Conservation (phyloP, 2,113 vertebrate genomes). For the Brachionichthys hirsutus region DNA sequence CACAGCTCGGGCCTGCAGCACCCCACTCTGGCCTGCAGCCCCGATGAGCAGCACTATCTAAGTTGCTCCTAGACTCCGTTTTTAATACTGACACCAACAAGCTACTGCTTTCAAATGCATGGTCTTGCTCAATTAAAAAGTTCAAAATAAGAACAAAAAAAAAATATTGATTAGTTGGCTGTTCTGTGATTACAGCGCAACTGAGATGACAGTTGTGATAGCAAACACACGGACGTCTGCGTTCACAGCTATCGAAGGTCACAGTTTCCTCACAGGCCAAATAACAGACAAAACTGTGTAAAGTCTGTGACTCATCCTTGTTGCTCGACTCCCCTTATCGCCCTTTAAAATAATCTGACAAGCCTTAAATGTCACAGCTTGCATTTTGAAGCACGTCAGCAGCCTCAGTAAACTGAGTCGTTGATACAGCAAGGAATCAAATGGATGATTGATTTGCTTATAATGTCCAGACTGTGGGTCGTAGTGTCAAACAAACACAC, state of each 20-base stretch:
- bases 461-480: conserved; percentile 17
- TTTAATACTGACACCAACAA: conserved; percentile 22
- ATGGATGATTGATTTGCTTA: conserved; percentile 31
- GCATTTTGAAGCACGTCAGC: conserved; percentile 32
- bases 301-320: conserved; percentile 40
- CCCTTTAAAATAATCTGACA: conserved; percentile 43
- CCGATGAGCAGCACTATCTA: conserved; percentile 51
- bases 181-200: not conserved
- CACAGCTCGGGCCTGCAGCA: conserved; percentile 63
- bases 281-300: conserved; percentile 22
- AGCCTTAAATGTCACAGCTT: conserved; percentile 44
- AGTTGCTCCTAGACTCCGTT: conserved; percentile 48
- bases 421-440: conserved; percentile 29
- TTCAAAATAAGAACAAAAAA: not conserved
- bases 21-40: conserved; percentile 47
- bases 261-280: conserved; percentile 24
- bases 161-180: not conserved
- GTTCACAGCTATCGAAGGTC: conserved; percentile 36
- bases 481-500: conserved; percentile 22
- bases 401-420: conserved; percentile 31
- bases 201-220: conserved; percentile 11
- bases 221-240: conserved; percentile 20
- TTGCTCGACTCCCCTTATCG: conserved; percentile 35
- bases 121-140: not conserved
- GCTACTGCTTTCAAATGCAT: conserved; percentile 23